A percentile compares a stretch with the other conserved stretches of the same genome.
Evolutionary conservation across 2,888 invertebrate genomes (phyloP).

Genomic region (Xestoiulus laeticollis): DNA sequence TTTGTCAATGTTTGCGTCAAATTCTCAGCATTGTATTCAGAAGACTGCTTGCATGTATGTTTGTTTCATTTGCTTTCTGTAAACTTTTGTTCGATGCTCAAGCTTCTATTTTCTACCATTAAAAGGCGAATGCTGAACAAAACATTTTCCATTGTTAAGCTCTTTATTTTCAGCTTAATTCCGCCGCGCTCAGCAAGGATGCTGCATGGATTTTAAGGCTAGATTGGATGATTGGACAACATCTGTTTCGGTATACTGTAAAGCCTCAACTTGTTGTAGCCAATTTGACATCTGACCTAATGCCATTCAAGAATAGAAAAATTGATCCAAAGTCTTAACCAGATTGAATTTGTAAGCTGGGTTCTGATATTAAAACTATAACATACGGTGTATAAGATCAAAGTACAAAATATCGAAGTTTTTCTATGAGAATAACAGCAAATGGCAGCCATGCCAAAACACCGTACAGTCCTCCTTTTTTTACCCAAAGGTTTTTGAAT

Average conservation of each 20-base stretch:
- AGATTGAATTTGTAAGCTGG: neutral
- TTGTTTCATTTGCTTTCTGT: neutral
- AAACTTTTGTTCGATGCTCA: neutral
- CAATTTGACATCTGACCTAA: neutral
- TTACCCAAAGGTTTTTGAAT: too few relatives aligned
- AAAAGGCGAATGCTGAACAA: neutral
- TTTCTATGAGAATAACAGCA: neutral
- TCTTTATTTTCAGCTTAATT: neutral
- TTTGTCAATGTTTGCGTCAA: neutral
- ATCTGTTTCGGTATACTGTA: neutral
- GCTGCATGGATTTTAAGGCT: neutral
- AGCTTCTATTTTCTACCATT: neutral
- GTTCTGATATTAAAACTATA: neutral
- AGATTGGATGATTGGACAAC: neutral
- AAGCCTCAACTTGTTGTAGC: neutral
- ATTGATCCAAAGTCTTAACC: neutral
- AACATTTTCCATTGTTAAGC: neutral
- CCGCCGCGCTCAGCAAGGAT: neutral
- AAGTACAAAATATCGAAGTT: too few relatives aligned
- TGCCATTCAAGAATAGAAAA: neutral
- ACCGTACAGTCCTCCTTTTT: neutral
- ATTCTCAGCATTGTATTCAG: too few relatives aligned
- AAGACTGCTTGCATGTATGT: neutral
- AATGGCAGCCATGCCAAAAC: neutral
- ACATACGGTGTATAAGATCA: neutral